Conservation (phyloP, 2,888 invertebrate species). For the Apoda limacodes region DNA sequence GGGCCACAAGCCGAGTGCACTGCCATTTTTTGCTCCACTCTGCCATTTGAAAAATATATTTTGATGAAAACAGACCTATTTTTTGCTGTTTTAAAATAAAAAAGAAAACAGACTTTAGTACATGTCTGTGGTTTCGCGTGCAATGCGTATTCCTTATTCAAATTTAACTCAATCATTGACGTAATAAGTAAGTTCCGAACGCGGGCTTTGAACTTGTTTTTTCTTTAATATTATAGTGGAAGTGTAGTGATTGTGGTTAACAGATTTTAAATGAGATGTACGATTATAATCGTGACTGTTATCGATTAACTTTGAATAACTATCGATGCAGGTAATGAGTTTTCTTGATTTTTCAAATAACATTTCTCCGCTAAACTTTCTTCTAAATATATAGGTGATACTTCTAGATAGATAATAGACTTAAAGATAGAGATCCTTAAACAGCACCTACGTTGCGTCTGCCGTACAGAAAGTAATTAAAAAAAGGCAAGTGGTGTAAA, state of each 20-base stretch:
- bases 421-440: too few species aligned
- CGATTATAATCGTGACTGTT: slow-evolving; percentile 23
- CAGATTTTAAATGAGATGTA: slow-evolving; percentile 32
- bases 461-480: too few species aligned
- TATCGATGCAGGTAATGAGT: slow-evolving; percentile 61
- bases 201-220: slow-evolving; percentile 12
- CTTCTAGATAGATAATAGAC: too few species aligned
- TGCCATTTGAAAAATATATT: slow-evolving; percentile 68
- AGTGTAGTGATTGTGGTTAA: slow-evolving; percentile 28
- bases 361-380: too few species aligned
- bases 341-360: too few species aligned
- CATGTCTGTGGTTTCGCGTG: too few species aligned
- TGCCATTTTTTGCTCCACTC: slow-evolving; percentile 58
- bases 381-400: too few species aligned
- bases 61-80: slow-evolving; percentile 63
- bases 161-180: slow-evolving; percentile 17
- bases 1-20: slow-evolving; percentile 43
- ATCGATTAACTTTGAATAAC: slow-evolving; percentile 27
- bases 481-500: too few species aligned
- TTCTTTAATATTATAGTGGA: too few species aligned
- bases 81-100: slow-evolving; percentile 32
- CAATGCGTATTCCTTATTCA: too few species aligned
- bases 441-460: too few species aligned
- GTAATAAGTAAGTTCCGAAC: slow-evolving; percentile 17
- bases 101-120: slow-evolving; percentile 11